A percentile compares a stretch with the other conserved stretches of the same genome.
These are phyloP conservation scores for Nymphicus hollandicus DNA, from an alignment of 2,113 vertebrate species.

Conservation along the genomic window DNA sequence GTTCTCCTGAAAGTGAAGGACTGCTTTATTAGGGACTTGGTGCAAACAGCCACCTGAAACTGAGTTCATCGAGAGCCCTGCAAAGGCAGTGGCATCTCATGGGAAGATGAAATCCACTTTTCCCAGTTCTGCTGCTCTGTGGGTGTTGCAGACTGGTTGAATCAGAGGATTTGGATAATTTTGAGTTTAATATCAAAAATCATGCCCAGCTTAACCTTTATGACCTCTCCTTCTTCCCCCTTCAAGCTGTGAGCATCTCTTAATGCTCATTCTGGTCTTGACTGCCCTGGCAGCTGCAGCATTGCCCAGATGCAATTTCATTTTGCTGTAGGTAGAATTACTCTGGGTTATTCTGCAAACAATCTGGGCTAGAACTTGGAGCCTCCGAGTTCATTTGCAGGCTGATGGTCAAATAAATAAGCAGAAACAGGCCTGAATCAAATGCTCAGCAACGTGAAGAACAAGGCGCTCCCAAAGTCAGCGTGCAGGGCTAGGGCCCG, in stretches of 20 bases:
- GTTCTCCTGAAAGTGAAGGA: background rate
- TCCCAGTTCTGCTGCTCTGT: background rate
- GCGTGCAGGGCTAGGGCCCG: background rate
- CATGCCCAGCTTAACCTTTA: background rate
- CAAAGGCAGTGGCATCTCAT: rapidly evolving
- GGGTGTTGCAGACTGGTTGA: background rate
- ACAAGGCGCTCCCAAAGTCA: background rate
- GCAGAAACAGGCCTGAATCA: conserved; percentile 1
- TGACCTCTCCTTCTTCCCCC: background rate
- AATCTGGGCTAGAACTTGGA: background rate
- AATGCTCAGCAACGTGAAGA: background rate
- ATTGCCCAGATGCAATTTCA: background rate
- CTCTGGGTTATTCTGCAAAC: background rate
- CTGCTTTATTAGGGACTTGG: background rate
- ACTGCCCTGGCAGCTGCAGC: background rate
- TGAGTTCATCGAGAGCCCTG: background rate
- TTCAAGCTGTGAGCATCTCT: background rate
- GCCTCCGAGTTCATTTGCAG: background rate
- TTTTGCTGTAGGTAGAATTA: background rate
- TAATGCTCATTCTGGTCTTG: rapidly evolving
- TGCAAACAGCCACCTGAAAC: background rate
- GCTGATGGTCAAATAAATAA: conserved; percentile 25
- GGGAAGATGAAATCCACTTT: background rate
- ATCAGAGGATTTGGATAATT: background rate
- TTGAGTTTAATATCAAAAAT: background rate